A percentile compares a stretch with the other conserved stretches of the same genome.
phyloP scores from a whole-genome alignment of 2,888 invertebrate species.

The Limenitis camilla region DNA sequence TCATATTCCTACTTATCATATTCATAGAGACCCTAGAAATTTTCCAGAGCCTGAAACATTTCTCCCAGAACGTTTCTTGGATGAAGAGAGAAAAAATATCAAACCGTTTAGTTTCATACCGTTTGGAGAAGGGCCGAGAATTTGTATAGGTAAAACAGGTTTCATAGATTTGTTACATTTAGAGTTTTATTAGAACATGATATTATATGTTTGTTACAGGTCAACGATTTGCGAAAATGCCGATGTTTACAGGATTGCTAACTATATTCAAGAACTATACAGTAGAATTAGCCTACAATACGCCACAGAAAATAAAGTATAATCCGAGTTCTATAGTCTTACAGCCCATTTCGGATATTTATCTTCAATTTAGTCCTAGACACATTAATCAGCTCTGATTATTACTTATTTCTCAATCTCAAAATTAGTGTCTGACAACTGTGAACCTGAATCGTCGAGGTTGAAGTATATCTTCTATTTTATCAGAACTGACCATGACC shows the following conservation, averaged over 20 bases:
- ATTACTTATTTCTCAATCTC: no score
- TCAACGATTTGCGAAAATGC: background rate
- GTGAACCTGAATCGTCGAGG: no score
- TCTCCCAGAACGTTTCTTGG: slow-evolving; percentile 46
- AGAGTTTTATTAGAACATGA: no score
- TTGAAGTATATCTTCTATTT: no score
- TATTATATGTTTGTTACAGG: background rate
- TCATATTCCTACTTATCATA: slow-evolving; percentile 46
- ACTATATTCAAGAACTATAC: background rate
- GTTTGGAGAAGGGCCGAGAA: slow-evolving; percentile 55
- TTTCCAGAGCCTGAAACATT: slow-evolving; percentile 48
- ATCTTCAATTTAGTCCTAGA: background rate
- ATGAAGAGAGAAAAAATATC: slow-evolving; percentile 36
- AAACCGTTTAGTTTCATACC: slow-evolving; percentile 48
- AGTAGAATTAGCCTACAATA: background rate
- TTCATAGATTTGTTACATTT: no score
- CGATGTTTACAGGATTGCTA: background rate
- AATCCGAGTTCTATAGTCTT: background rate
- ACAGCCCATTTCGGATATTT: background rate
- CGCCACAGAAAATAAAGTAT: background rate
- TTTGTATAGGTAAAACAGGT: slow-evolving; percentile 53
- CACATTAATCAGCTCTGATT: no score
- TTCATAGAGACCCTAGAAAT: slow-evolving; percentile 43
- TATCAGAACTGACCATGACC: no score
- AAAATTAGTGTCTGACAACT: no score